phyloP scores from a whole-genome alignment of 1,140 invertebrate genomes.

The Steinernema feltiae region DNA sequence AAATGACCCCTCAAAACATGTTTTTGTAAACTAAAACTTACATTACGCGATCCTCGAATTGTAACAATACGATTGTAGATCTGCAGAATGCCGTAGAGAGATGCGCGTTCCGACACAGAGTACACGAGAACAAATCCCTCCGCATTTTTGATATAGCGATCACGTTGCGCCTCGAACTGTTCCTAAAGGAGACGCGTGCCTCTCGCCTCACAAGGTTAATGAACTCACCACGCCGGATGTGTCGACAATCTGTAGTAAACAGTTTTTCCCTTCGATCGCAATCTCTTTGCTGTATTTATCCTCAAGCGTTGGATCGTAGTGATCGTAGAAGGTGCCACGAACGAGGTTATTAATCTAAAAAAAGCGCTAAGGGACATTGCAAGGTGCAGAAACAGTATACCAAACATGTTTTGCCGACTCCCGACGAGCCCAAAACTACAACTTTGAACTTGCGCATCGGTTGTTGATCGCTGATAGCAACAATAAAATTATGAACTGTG shows the following conservation, averaged over 20 bases:
- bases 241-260: neutral
- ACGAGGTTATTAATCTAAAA: slow-evolving; percentile 86
- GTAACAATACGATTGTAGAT: neutral
- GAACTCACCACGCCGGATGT: slow-evolving; percentile 10
- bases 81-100: neutral
- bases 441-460: slow-evolving; percentile 97
- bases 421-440: slow-evolving; percentile 93
- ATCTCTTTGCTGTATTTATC: slow-evolving; percentile 62
- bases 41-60: neutral
- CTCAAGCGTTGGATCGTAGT: slow-evolving; percentile 99
- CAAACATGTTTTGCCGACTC: slow-evolving; percentile 92
- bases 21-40: too few species aligned
- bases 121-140: slow-evolving; percentile 1
- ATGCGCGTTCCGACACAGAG: neutral
- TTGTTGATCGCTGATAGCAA: too few species aligned
- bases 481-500: slow-evolving; percentile 12
- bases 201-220: neutral
- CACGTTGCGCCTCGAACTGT: neutral
- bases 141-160: neutral
- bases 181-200: neutral
- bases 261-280: neutral
- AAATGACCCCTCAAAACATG: too few species aligned
- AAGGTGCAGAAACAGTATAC: slow-evolving; percentile 40
- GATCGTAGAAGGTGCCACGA: slow-evolving; percentile 97
- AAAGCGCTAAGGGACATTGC: slow-evolving; percentile 1